Evolutionary conservation across 2,113 vertebrate species (phyloP).

Genomic region (Oceanodroma tethys): DNA sequence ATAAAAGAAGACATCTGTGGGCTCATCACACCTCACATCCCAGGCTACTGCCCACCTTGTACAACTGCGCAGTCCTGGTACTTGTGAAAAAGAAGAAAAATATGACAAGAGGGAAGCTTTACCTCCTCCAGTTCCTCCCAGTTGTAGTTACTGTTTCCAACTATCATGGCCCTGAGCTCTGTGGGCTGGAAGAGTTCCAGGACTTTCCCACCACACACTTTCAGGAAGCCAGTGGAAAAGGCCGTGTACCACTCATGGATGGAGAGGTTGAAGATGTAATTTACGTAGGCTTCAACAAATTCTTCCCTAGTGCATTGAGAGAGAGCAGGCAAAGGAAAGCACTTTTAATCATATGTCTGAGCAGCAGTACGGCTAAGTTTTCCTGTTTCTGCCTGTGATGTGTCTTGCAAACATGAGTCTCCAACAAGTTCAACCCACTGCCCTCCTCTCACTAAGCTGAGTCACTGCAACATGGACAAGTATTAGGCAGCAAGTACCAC

Average conservation of each 20-base stretch:
- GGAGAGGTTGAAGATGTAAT: constrained; percentile 88
- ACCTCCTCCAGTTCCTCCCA: constrained; percentile 98
- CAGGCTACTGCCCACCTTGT: neutral
- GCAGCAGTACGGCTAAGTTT: neutral
- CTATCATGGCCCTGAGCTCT: constrained; percentile 97
- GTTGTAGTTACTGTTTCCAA: constrained; percentile 96
- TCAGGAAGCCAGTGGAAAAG: constrained; percentile 92
- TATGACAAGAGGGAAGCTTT: neutral
- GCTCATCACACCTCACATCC: neutral
- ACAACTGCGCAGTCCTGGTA: neutral
- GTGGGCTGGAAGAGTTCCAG: constrained; percentile 94
- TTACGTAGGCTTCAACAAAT: constrained; percentile 91
- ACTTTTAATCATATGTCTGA: neutral
- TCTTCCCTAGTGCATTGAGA: constrained; percentile 79
- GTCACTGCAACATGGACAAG: neutral
- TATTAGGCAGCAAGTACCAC: neutral
- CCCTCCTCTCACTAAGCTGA: neutral
- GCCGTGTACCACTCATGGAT: constrained; percentile 88
- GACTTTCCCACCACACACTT: constrained; percentile 96
- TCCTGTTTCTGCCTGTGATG: neutral
- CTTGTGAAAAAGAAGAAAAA: neutral
- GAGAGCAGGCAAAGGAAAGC: constrained; percentile 19
- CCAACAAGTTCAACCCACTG: neutral
- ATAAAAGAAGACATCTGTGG: neutral
- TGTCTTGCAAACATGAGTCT: neutral